phyloP scores from a whole-genome alignment of 2,888 invertebrate species.

The Platycheirus rosarum region DNA sequence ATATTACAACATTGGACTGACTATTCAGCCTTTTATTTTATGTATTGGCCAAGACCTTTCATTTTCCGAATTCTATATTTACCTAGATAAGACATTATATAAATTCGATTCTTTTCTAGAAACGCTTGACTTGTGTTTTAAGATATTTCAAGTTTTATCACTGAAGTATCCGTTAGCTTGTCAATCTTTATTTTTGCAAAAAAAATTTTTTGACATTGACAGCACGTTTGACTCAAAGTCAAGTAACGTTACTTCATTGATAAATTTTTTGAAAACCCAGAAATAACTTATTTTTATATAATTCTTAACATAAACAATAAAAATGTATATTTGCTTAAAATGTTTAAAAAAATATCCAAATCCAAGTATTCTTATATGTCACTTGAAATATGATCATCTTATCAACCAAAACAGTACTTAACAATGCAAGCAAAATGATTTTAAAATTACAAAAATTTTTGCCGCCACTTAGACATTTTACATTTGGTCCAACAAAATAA shows the following conservation, averaged over 20 bases:
- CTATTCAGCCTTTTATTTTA: constrained; percentile 71
- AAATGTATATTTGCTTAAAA: constrained; percentile 52
- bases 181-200: constrained; percentile 35
- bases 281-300: constrained; percentile 1
- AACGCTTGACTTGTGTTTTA: too few relatives aligned
- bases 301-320: neutral
- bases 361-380: constrained; percentile 31
- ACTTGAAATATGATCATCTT: constrained; percentile 52
- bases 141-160: constrained; percentile 10
- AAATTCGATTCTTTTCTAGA: too few relatives aligned
- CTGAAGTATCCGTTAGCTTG: constrained; percentile 41
- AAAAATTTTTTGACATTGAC: constrained; percentile 43
- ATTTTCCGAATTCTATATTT: too few relatives aligned
- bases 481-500: neutral
- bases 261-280: constrained; percentile 19
- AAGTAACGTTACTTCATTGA: constrained; percentile 37
- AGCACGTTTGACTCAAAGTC: constrained; percentile 44
- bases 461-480: constrained; percentile 49
- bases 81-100: too few relatives aligned
- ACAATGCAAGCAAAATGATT: constrained; percentile 50
- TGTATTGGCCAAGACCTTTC: neutral
- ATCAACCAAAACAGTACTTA: constrained; percentile 33
- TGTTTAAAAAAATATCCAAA: too few relatives aligned
- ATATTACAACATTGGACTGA: constrained; percentile 66
- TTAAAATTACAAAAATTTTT: constrained; percentile 48